Evolutionary conservation across 2,113 vertebrate species (phyloP), one percentile per base, ranked within the genome.

Genomic region (Eleginops maclovinus): DNA sequence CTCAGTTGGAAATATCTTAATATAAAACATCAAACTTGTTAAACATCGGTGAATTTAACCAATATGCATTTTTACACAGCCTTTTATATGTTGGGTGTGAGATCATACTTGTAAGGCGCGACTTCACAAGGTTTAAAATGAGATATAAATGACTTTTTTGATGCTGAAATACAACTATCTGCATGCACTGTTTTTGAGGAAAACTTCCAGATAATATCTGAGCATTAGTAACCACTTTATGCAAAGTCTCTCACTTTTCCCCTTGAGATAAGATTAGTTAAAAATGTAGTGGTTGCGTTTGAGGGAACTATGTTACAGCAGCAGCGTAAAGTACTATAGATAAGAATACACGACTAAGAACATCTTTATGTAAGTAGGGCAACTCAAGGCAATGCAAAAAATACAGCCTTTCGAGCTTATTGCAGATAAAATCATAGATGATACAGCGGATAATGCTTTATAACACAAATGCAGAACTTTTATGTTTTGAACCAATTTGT

Each of bases 111-210:
- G n/a, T n/a, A n/a, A n/a, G n/a, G n/a, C n/a, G n/a, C n/a, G n/a
- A n/a, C n/a, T n/a, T n/a, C n/a, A n/a, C n/a, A n/a, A n/a, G n/a
- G 13, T 53, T 13, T 60, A 31, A 51, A 43, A 76, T 50, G 14
- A 49, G 28, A 17, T 13, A 7, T 14, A 14, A 0, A 7, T 50
- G 26, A 9, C 44, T 40, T 9, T 22, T 49, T 50, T 58, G 43
- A 76, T 44, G 19, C 13, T 14, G 43, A 41, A 26, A 64, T 31
- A 31, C n/a, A 44, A 19, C 17, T 19, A 19, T 70, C 10, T 55
- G 19, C 15, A 1, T 31, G 24, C 9, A 43, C 47, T 3, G 12
- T 50, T 62, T 46, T 40, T n/a, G 28, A 3, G 41, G 71, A 71
- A 55, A n/a, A 4, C 50, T 71, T 63, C 5, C 28, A 26, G 59